These are phyloP conservation scores for Lasioglossum marginatum DNA, from an alignment of 2,888 invertebrate species.

Conservation along the genomic window DNA sequence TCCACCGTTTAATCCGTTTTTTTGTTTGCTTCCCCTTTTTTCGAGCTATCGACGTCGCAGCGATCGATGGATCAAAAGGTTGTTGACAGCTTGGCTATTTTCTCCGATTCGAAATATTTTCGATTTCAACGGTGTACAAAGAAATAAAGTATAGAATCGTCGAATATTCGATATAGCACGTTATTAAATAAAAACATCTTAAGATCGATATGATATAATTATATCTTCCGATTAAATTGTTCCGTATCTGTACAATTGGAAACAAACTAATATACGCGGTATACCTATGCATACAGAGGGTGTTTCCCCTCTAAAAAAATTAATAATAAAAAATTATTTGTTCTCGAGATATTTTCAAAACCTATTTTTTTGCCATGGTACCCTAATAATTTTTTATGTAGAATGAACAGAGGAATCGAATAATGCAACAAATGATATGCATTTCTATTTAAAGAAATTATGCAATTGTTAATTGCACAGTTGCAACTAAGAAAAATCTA, in stretches of 20 bases:
- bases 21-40: background rate
- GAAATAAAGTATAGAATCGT: constrained; percentile 11
- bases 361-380: no score
- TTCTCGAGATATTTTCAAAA: no score
- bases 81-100: background rate
- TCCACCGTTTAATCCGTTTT: background rate
- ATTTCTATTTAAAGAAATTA: no score
- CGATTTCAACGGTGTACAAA: background rate
- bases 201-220: constrained; percentile 36
- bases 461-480: no score
- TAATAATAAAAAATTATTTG: no score
- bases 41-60: background rate
- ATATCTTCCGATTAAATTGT: constrained; percentile 25
- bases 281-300: no score
- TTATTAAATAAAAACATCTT: constrained; percentile 55
- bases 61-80: background rate
- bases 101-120: background rate
- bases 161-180: constrained; percentile 16
- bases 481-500: no score
- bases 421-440: no score
- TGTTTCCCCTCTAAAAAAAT: no score
- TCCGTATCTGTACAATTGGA: constrained; percentile 41
- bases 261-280: constrained; percentile 32
- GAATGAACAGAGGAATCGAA: no score
- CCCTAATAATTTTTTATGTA: no score